Evolutionary conservation across 2,888 invertebrate species (phyloP), one percentile per base, ranked within the genome.

Genomic region (Synergus umbraculus): DNA sequence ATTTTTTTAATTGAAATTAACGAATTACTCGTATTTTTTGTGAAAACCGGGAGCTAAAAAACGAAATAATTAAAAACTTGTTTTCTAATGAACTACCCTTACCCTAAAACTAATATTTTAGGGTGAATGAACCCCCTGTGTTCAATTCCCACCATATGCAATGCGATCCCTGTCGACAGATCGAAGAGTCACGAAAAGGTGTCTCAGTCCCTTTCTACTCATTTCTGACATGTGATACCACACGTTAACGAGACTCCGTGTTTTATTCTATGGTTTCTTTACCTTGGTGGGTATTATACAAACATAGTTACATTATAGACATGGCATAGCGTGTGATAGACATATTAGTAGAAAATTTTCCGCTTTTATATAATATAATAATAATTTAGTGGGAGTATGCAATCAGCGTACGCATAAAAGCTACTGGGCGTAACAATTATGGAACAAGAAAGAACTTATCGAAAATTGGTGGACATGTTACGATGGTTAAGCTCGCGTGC

Each of bases 231-330:
- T n/a, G 54, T 18, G 54, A 73, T 18, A 73, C 73, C 15, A 29
- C n/a, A 29, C 37, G 15, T n/a, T 54, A 54, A 73, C 73, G n/a
- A 73, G 54, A 54, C 9, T 10, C 18, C 10, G n/a, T 10, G n/a
- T 37, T n/a, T 73, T 73, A 73, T 73, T 73, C 29, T 73, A 73
- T 49, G 73, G 73, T 29, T 73, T 73, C 73, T 73, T 73, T 41
- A n/a, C 29, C 63, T 63, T 63, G 22, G 12, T 29, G 3, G 60
- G 13, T 29, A 63, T 63, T 29, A 29, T 63, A 13, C 7, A 63
- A 29, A 63, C 10, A 7, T 12, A 37, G 54, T 10, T 5, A n/a
- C 22, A 15, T 46, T 22, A 54, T 67, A 18, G 66, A 12, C 43
- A 67, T 43, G 41, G 12, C 9, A 22, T 29, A 37, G 29, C 49